Evolutionary conservation across 2,888 invertebrate genomes (phyloP), one percentile per base, ranked within the genome.

Genomic region (Nemoura dubitans): DNA sequence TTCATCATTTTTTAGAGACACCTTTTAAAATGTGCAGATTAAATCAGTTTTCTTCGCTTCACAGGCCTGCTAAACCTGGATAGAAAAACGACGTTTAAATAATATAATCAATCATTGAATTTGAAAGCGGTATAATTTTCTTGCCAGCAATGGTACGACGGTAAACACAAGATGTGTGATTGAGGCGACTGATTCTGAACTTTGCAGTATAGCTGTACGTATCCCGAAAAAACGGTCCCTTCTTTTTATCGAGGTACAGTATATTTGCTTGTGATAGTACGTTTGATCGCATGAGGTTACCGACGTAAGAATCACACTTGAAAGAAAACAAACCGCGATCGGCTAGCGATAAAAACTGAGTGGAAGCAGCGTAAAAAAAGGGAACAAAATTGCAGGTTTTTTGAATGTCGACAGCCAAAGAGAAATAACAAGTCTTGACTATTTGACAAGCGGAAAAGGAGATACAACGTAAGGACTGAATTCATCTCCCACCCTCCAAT

Each of bases 291-390:
- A 28, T 16, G 7, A 27, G 43, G 42, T 83, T 25, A 36, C 42
- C 43, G 36, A 83, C 42, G 36, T 36, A 42, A 83, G 42, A 83
- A 83, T 83, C 83, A 83, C 83, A 83, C 83, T 83, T 83, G 43
- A 83, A 83, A 26, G 83, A 42, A 83, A 83, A 83, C 83, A 83
- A 83, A 83, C 83, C 42, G 43, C 83, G 83, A 83, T 83, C 83
- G 83, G 36, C 42, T 36, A 36, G 42, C 83, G 36, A 83, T 83
- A 83, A 83, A 83, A 83, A 83, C 83, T 83, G 83, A 83, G 83
- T 42, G 42, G 82, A 30, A 29, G 2, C 30, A 83, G 36, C 36
- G 30, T 42, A 42, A 42, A 83, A 30, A 83, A 83, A 78, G 78
- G 78, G 28, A 78, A 78, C 78, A 42, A 83, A 83, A 83, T 83